These are phyloP conservation scores for Aix galericulata DNA, from an alignment of 2,113 vertebrate genomes.

Conservation along the genomic window DNA sequence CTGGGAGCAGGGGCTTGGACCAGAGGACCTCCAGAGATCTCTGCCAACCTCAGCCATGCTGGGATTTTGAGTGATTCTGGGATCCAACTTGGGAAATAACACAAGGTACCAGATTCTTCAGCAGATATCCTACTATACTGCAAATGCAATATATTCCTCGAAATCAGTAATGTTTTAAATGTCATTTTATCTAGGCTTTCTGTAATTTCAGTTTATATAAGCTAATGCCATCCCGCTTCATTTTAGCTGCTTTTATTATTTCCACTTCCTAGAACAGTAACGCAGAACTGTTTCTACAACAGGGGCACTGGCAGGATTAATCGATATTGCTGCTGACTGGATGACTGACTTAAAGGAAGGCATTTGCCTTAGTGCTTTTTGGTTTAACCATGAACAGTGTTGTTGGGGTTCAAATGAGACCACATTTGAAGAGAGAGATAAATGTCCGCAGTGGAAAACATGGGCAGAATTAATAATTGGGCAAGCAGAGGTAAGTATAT, in stretches of 20 bases:
- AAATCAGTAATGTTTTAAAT: not conserved
- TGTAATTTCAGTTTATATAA: not conserved
- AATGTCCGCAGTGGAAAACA: conserved; percentile 98
- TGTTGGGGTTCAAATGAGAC: conserved; percentile 97
- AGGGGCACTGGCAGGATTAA: conserved; percentile 97
- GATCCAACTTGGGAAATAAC: not conserved
- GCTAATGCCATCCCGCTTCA: not conserved
- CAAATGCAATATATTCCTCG: not conserved
- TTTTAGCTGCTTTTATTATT: not conserved
- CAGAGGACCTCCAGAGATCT: not conserved
- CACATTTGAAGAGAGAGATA: conserved; percentile 96
- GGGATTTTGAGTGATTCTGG: not conserved
- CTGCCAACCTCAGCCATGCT: not conserved
- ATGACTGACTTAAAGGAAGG: conserved; percentile 98
- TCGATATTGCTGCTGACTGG: conserved; percentile 98
- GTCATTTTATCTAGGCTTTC: not conserved
- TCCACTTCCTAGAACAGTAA: not conserved
- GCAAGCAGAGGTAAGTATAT: conserved; percentile 90
- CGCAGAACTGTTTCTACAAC: not conserved
- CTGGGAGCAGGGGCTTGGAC: not conserved
- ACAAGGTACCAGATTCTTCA: not conserved
- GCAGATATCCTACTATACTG: not conserved
- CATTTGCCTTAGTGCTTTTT: conserved; percentile 94
- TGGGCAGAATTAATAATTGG: conserved; percentile 98
- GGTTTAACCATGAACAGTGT: conserved; percentile 99